These are phyloP conservation scores for Dryoscopus gambensis DNA, from an alignment of 2,113 vertebrate genomes.

Conservation along the genomic window DNA sequence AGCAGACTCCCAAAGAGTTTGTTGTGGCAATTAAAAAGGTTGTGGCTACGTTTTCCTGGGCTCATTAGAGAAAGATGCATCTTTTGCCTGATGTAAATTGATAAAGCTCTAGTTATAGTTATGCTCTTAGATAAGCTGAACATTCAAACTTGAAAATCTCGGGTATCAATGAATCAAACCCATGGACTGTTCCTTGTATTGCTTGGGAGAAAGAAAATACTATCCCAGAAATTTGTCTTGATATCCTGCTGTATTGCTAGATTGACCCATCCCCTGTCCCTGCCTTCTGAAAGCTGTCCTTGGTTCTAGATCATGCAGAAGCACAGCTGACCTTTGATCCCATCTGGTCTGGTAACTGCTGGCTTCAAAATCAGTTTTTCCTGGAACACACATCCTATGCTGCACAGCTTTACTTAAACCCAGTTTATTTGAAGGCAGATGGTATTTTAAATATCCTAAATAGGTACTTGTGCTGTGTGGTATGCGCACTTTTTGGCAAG, in stretches of 20 bases:
- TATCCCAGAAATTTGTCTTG: neutral
- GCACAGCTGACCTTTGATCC: neutral
- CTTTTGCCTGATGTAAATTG: neutral
- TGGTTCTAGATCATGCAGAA: neutral
- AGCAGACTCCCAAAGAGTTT: neutral
- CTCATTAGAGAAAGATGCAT: neutral
- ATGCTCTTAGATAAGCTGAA: neutral
- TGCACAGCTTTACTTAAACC: neutral
- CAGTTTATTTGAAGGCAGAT: neutral
- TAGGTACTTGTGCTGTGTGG: neutral
- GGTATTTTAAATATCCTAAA: neutral
- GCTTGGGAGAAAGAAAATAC: neutral
- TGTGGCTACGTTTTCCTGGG: rapidly evolving
- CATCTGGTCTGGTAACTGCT: neutral
- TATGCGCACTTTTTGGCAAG: neutral
- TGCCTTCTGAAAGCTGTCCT: neutral
- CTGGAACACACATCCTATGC: neutral
- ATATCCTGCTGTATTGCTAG: neutral
- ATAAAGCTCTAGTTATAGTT: neutral
- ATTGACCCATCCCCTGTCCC: neutral
- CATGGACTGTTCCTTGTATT: neutral
- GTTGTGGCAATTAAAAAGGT: neutral
- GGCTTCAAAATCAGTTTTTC: neutral
- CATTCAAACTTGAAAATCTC: neutral
- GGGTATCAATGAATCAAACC: neutral